phyloP scores from a whole-genome alignment of 2,113 vertebrate genomes.

The Paedocypris sp. region DNA sequence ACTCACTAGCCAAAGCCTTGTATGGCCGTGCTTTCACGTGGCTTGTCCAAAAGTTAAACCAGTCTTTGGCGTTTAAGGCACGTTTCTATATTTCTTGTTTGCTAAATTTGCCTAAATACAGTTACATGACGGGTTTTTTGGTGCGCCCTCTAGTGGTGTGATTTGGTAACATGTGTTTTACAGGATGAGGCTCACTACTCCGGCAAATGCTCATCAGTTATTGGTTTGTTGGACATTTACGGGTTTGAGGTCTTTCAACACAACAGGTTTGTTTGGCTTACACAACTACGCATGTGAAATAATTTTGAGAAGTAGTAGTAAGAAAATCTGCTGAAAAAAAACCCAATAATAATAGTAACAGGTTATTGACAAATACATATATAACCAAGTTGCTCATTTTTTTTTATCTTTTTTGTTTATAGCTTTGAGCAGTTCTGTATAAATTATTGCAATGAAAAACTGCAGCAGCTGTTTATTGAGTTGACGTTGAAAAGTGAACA shows the following conservation, averaged over 20 bases:
- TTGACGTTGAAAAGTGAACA: conserved; percentile 91
- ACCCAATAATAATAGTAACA: no score
- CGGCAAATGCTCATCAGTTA: conserved; percentile 73
- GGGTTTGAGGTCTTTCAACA: conserved; percentile 96
- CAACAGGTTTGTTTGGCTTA: conserved; percentile 71
- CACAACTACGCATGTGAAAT: no score
- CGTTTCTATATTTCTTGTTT: neutral
- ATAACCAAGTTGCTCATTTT: no score
- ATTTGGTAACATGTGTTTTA: conserved; percentile 2
- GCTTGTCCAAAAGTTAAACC: conserved; percentile 90
- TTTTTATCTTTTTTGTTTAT: conserved; percentile 7
- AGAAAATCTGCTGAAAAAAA: no score
- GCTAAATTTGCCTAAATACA: neutral
- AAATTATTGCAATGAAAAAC: conserved; percentile 96
- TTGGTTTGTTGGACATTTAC: conserved; percentile 92
- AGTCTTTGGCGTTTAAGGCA: conserved; percentile 84
- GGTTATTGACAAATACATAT: no score
- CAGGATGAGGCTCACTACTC: conserved; percentile 76
- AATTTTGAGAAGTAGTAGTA: no score
- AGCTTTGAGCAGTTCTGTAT: conserved; percentile 99
- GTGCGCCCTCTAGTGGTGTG: conserved; percentile 14
- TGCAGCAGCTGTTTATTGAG: conserved; percentile 95
- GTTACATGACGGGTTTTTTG: neutral
- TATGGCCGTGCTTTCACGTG: conserved; percentile 90
- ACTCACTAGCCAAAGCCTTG: conserved; percentile 81